Evolutionary conservation across 2,797 vertebrate genomes (phyloP).

Genomic region (Rhynchonycteris naso): DNA sequence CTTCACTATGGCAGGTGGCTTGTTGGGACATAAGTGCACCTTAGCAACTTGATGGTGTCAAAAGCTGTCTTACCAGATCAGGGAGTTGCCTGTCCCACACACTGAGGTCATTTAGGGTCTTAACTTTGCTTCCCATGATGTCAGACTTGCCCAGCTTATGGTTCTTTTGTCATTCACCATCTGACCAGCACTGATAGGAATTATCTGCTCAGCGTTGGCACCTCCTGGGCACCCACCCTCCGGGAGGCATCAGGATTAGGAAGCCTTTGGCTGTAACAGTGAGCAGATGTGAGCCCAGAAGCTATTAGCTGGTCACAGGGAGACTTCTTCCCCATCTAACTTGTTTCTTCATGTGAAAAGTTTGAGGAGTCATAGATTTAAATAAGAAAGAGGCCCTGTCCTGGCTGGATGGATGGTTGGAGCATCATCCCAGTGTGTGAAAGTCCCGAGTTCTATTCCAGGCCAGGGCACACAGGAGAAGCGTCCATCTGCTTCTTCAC

Average conservation of each 20-base stretch:
- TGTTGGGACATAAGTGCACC: background rate
- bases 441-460: too few species aligned
- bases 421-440: too few species aligned
- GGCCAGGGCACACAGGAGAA: too few species aligned
- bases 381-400: background rate
- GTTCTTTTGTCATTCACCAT: rapidly evolving
- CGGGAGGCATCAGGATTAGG: background rate
- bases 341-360: background rate
- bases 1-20: background rate
- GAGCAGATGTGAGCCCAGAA: background rate
- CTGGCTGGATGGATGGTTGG: too few species aligned
- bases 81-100: background rate
- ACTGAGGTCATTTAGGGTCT: background rate
- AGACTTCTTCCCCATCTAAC: background rate
- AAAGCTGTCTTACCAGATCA: background rate
- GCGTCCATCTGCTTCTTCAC: too few species aligned
- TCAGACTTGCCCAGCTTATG: background rate
- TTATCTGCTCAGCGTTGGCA: background rate
- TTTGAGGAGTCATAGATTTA: background rate
- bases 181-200: background rate
- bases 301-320: background rate
- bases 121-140: background rate
- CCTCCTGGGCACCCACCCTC: too few species aligned
- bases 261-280: background rate
- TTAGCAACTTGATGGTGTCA: background rate